Evolutionary conservation across 2,888 invertebrate genomes (phyloP), one percentile per base, ranked within the genome.

Genomic region (Dynastes maya): DNA sequence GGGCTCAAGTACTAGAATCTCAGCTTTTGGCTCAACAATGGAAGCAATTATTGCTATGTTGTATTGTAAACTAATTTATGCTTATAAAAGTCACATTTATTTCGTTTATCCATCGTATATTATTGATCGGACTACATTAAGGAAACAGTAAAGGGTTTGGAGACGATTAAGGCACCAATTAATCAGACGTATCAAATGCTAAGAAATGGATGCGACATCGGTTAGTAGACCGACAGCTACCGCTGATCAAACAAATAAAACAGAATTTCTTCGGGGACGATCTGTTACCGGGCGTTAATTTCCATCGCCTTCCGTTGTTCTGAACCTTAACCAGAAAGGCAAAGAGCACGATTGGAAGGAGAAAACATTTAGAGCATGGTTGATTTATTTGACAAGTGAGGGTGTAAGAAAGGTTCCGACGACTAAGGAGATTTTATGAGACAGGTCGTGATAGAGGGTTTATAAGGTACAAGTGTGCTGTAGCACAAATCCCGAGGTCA

Each of bases 401-500:
- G 71, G 71, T 77, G 78, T 77, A 79, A 80, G 78, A 80, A 82
- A 79, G 81, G 72, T 16, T 58, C 61, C 58, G 78, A 77, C 74
- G 79, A 75, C 80, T 81, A 80, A 81, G 81, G 76, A 80, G 80
- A 80, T 80, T 82, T 82, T 81, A 82, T 82, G 82, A 77, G 81
- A 79, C 80, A 80, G 80, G 80, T 22, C 76, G 78, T 80, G 80
- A 82, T 82, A 77, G 79, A 74, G 80, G 79, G 81, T 82, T 82
- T 77, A 77, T 77, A 80, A 80, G 80, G 81, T 79, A 78, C 80
- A 81, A 82, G 82, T 80, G 80, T 58, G 58, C 40, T 37, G 78
- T 82, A 67, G 67, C 45, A 79, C 79, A 80, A 82, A 82, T 81
- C 79, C 80, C 70, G 58, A 67, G 77, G 77, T 77, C 77, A 70